These are phyloP conservation scores for Paramisgurnus dabryanus DNA, from an alignment of 2,113 vertebrate genomes.

Conservation along the genomic window DNA sequence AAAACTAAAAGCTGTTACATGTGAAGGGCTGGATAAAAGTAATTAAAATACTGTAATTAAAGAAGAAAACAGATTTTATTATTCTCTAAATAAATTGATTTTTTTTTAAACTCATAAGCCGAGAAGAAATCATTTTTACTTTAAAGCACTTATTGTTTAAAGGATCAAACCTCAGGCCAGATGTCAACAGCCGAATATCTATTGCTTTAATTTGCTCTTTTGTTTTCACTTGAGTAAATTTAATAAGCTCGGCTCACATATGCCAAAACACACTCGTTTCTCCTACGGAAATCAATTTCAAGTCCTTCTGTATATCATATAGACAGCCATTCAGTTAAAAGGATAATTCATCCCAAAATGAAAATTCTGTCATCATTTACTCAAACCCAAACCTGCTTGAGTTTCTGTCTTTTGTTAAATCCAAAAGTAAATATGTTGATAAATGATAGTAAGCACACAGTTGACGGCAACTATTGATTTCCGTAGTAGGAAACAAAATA, in stretches of 20 bases:
- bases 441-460: too few relatives aligned
- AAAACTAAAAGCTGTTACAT: constrained; percentile 29
- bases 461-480: too few relatives aligned
- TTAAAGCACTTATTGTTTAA: constrained; percentile 9
- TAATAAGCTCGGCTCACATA: not conserved
- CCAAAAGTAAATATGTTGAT: too few relatives aligned
- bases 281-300: too few relatives aligned
- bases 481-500: too few relatives aligned
- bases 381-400: too few relatives aligned
- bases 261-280: not conserved
- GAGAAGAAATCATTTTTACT: not conserved
- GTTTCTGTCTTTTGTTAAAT: too few relatives aligned
- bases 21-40: constrained; percentile 8
- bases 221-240: not conserved
- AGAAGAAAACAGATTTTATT: constrained; percentile 5
- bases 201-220: not conserved
- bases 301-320: too few relatives aligned
- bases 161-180: not conserved
- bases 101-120: constrained; percentile 5
- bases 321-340: not conserved
- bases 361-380: too few relatives aligned
- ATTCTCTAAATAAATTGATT: constrained; percentile 15
- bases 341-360: too few relatives aligned
- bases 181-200: not conserved
- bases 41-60: constrained; percentile 17